Base-by-base conservation (phyloP, 2,888 invertebrate species). In the Chloroclysta siterata region DNA sequence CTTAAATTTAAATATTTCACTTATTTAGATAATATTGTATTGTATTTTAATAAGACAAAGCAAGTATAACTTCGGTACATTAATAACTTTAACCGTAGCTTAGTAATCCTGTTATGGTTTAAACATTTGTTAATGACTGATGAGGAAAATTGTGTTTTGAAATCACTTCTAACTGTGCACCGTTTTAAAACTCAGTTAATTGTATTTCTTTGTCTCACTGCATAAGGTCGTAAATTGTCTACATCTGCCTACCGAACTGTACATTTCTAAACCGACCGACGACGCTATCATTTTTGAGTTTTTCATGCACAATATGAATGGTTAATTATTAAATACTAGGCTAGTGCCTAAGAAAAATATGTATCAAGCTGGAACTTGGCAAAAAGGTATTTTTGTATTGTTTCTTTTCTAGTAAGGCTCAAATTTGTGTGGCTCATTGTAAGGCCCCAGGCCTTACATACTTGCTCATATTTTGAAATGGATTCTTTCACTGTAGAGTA, bases 81-180 rank as follows among this genome's bases (percentile, higher is more conserved):
- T 66, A 60, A 51, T 63, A 68, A 70, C 66, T 66, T 70, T 70
- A 65, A 42, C 47, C 42, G 62, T 74, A 66, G 63, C 66, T 71
- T 65, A 60, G 66, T 59, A 69, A 70, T 50, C 74, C 69, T 66
- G 70, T 77, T 69, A 68, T 70, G 10, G 13, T 39, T 77, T 77
- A 77, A 71, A 74, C 75, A 73, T 54, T 41, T 60, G 63, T 69
- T 77, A 80, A 79, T 76, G 89, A 88, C 88, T 88, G 87, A 88
- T 72, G 70, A 73, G 48, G 64, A 79, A 78, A 75, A 77, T 75
- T 80, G 83, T 86, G 86, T 86, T 80, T 66, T 82, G n/a, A n/a
- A 33, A 33, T 39, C 6, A 39, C 3, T 39, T 39, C 8, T 11
- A 39, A 39, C 36, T 11, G 3, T 39, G 4, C 5, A 8, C 5